Conservation (phyloP, 2,113 vertebrate species). For the Sinocyclocheilus anophthalmus region DNA sequence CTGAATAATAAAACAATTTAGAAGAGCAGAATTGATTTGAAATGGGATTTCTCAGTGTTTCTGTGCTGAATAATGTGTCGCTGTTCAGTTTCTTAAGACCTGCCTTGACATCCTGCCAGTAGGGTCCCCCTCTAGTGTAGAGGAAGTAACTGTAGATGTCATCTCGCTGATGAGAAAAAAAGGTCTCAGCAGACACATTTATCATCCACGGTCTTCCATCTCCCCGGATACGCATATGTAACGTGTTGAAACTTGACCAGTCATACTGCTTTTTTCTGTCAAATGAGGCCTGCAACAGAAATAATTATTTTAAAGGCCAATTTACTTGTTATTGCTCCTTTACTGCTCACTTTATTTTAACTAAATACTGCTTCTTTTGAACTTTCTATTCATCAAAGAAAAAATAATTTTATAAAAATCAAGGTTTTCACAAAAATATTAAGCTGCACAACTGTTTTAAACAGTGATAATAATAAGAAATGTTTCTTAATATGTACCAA, state of each 20-base stretch:
- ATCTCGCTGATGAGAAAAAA: constrained; percentile 82
- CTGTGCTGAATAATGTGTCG: not conserved
- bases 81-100: not conserved
- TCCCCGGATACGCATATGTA: constrained; percentile 88
- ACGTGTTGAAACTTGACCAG: constrained; percentile 88
- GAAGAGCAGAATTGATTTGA: not conserved
- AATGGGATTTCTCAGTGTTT: not conserved
- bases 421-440: not conserved
- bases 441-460: not conserved
- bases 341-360: not conserved
- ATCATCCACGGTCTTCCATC: constrained; percentile 98
- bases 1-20: no score
- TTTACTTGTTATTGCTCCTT: not conserved
- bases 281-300: constrained; percentile 79
- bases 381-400: not conserved
- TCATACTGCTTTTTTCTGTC: constrained; percentile 81
- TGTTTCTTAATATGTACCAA: not conserved
- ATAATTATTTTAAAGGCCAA: not conserved
- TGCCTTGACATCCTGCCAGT: constrained; percentile 98
- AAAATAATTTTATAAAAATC: no score
- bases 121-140: constrained; percentile 92
- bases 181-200: constrained; percentile 79
- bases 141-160: constrained; percentile 93
- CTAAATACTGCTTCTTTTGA: not conserved
- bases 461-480: not conserved